Percentiles rank a stretch among this genome's conserved stretches.
These are phyloP conservation scores for Forficula auricularia DNA, from an alignment of 1,140 invertebrate genomes.

Conservation along the genomic window DNA sequence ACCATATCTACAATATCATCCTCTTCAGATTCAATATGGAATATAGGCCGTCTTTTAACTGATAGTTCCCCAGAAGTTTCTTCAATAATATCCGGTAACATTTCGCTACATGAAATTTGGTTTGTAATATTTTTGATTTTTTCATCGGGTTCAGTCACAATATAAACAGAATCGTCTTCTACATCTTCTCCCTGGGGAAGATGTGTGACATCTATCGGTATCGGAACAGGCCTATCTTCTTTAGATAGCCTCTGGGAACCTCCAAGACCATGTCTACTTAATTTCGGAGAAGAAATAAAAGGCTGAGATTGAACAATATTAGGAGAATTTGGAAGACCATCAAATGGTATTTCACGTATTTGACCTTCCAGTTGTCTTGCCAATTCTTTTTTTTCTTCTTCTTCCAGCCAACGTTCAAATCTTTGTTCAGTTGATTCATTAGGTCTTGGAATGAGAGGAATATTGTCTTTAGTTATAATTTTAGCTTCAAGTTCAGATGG, in stretches of 20 bases:
- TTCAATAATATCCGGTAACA: too few relatives aligned
- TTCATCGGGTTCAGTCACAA: conserved; percentile 12
- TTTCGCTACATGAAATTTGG: too few relatives aligned
- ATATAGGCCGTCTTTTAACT: conserved; percentile 14
- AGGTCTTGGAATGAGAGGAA: too few relatives aligned
- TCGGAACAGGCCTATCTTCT: conserved; percentile 6
- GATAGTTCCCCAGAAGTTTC: too few relatives aligned
- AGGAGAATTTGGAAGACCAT: not conserved
- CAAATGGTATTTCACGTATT: not conserved
- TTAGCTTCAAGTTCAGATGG: too few relatives aligned
- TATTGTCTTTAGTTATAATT: too few relatives aligned
- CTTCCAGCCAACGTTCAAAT: too few relatives aligned
- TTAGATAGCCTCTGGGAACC: conserved; percentile 2
- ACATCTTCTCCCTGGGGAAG: conserved; percentile 1
- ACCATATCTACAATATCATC: conserved; percentile 13
- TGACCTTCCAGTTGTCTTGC: not conserved
- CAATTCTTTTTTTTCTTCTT: too few relatives aligned
- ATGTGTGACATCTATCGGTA: conserved; percentile 10
- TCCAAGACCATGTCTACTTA: conserved; percentile 6
- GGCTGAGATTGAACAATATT: not conserved
- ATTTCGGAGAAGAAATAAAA: conserved; percentile 2
- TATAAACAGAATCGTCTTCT: conserved; percentile 4
- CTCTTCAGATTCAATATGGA: conserved; percentile 26
- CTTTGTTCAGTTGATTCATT: too few relatives aligned
- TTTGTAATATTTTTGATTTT: too few relatives aligned